Percentiles rank a stretch among this genome's conserved stretches.
Conservation (phyloP, 2,888 invertebrate species). For the Drosophila prolongata region DNA sequence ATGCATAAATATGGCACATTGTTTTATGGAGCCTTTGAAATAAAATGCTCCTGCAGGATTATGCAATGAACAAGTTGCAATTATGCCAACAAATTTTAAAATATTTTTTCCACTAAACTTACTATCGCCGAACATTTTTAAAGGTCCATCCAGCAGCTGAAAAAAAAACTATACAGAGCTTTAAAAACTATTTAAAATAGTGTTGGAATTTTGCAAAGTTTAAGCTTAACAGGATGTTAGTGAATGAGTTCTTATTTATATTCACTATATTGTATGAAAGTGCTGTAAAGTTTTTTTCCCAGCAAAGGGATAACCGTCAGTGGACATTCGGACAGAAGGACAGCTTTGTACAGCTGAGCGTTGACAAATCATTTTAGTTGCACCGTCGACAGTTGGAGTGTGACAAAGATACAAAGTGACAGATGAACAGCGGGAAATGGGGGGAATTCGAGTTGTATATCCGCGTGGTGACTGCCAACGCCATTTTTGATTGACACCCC, state of each 20-base stretch:
- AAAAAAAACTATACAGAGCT: background rate
- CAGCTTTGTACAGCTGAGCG: conserved; percentile 46
- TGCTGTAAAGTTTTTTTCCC: background rate
- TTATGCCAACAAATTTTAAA: background rate
- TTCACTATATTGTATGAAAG: too few relatives aligned
- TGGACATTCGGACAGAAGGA: conserved; percentile 43
- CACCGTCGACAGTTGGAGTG: conserved; percentile 43
- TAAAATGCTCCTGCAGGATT: background rate
- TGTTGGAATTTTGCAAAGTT: background rate
- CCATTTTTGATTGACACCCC: conserved; percentile 62
- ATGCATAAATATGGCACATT: conserved; percentile 24
- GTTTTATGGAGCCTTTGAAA: background rate
- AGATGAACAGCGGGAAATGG: conserved; percentile 13
- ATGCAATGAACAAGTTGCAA: background rate
- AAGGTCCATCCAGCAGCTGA: too few relatives aligned
- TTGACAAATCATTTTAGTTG: conserved; percentile 67
- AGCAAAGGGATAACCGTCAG: conserved; percentile 3
- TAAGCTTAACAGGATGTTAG: too few relatives aligned
- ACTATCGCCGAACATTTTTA: too few relatives aligned
- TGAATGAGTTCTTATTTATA: too few relatives aligned
- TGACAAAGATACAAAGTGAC: conserved; percentile 22
- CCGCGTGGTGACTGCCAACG: conserved; percentile 55
- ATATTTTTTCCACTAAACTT: background rate
- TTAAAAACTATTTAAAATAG: background rate
- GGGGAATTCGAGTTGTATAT: conserved; percentile 6